These are phyloP conservation scores for Armadillidium nasatum DNA, from an alignment of 1,140 invertebrate genomes.

Conservation along the genomic window DNA sequence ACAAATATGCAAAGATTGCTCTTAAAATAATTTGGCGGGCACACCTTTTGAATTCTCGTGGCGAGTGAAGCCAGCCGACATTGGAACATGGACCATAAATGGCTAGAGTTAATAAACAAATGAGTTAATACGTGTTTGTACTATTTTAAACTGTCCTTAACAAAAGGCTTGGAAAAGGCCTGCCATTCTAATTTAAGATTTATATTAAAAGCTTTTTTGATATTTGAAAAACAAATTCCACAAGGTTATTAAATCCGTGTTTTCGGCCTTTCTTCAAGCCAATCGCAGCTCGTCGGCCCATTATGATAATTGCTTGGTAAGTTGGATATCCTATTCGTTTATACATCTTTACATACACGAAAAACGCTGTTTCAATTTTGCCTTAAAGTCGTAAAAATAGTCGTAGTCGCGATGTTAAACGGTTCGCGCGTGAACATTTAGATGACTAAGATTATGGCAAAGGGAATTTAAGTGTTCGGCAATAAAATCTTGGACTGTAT, in stretches of 20 bases:
- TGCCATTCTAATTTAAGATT: not conserved
- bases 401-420: not conserved
- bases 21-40: too few species aligned
- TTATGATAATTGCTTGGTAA: constrained; percentile 2
- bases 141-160: too few species aligned
- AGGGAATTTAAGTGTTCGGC: not conserved
- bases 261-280: not conserved
- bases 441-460: constrained; percentile 4
- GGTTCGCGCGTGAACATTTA: not conserved
- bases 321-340: not conserved
- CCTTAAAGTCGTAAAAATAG: not conserved
- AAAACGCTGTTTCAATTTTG: not conserved
- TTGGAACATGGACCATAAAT: too few species aligned
- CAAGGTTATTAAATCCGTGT: not conserved
- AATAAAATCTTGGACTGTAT: constrained; percentile 1
- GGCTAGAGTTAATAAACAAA: too few species aligned
- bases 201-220: not conserved
- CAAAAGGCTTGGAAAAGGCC: too few species aligned
- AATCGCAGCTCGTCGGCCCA: not conserved
- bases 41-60: too few species aligned
- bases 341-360: not conserved
- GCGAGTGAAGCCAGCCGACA: too few species aligned
- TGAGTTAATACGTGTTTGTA: too few species aligned
- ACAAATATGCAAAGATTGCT: too few species aligned
- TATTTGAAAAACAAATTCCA: not conserved